Evolutionary conservation across 2,888 invertebrate genomes (phyloP).

Genomic region (Hesperia comma): DNA sequence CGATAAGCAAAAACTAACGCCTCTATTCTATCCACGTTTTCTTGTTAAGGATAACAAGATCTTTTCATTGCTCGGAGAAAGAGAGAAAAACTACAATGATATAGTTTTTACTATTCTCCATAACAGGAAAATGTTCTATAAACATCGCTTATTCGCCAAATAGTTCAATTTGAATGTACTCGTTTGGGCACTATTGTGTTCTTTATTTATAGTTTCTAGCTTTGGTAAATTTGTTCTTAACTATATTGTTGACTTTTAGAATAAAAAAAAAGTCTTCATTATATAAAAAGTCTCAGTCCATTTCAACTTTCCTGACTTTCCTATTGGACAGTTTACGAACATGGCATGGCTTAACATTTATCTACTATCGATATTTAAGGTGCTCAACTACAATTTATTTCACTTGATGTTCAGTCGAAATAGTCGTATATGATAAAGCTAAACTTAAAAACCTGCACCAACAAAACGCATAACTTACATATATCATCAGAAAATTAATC

Average conservation of each 20-base stretch:
- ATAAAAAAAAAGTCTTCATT: too few relatives aligned
- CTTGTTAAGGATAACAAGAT: slow-evolving; percentile 10
- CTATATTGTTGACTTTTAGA: neutral
- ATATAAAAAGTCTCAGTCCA: too few relatives aligned
- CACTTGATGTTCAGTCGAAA: too few relatives aligned
- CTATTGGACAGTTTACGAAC: too few relatives aligned
- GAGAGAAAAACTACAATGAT: neutral
- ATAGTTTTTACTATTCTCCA: neutral
- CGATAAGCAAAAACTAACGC: slow-evolving; percentile 10
- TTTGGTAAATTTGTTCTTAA: neutral
- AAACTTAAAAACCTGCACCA: too few relatives aligned
- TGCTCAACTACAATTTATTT: too few relatives aligned
- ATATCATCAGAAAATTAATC: neutral
- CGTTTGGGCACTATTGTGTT: too few relatives aligned
- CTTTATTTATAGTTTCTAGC: neutral
- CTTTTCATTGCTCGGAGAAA: neutral
- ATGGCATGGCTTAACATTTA: too few relatives aligned
- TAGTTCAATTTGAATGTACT: neutral
- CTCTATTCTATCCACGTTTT: slow-evolving; percentile 1
- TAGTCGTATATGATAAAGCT: too few relatives aligned
- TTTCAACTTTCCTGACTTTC: too few relatives aligned
- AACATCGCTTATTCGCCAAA: neutral
- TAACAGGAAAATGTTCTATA: neutral
- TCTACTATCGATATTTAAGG: too few relatives aligned
- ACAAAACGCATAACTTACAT: too few relatives aligned